Base-by-base conservation (phyloP, 2,113 vertebrate genomes). In the Sinocyclocheilus anophthalmus region DNA sequence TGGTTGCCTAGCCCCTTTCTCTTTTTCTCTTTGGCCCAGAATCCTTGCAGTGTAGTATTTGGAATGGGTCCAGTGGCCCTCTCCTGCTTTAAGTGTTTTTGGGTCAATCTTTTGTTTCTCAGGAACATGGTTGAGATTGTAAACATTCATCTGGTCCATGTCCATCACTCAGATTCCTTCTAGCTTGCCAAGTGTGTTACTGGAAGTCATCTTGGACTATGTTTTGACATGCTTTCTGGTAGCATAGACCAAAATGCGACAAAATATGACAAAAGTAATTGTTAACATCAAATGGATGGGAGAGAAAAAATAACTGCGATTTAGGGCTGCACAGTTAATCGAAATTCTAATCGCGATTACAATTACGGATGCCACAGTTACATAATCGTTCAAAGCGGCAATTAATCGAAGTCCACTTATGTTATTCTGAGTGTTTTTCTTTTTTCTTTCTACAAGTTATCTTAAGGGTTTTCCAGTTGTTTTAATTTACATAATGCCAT, bases 1-100 rank as follows among this genome's bases (percentile, higher is more conserved):
- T 91, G 87, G 86, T 92, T 89, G 91, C 92, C 91, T 92, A 90
- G 83, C 85, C n/a, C 37, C 73, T 33, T 69, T 26, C 26, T 72
- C 69, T 75, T 91, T 11, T 63, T 85, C 61, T 83, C 83, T 89
- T 57, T 84, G 83, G 87, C 87, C 84, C 14, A 87, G 70, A 84
- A 65, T 89, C 33, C 61, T 84, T 77, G 89, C 77, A 86, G 70
- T 87, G 76, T 78, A 85, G 42, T 45, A 70, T 87, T 81, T 89
- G 86, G 84, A 86, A 81, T 7, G 22, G 3, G 18, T 78, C 76
- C 88, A 89, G 26, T 73, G 57, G 72, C 65, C 30, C 50, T 84
- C 33, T 84, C 81, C 67, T 42, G 83, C 73, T 61, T 89, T 76
- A 83, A 85, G 84, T 70, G 73, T 79, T 87, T 88, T 65, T 88